phyloP scores from a whole-genome alignment of 2,113 vertebrate genomes.

The Acanthisitta chloris region DNA sequence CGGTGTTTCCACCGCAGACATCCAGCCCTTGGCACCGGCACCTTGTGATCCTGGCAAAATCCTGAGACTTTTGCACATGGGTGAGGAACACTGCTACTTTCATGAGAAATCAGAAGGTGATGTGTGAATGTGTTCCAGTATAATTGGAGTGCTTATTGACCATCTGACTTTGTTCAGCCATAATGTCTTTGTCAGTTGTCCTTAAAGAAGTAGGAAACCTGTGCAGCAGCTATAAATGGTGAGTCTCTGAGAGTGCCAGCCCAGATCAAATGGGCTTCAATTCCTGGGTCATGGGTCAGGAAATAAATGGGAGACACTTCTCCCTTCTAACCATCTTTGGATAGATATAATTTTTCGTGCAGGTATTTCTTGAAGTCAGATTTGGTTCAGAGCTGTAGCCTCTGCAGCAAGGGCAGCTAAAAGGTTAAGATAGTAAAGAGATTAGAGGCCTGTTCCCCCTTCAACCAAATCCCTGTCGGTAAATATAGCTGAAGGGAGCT shows the following conservation, averaged over 20 bases:
- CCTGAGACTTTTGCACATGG: not conserved
- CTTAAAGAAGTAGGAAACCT: not conserved
- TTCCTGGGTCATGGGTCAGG: not conserved
- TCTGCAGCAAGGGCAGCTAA: conserved; percentile 18
- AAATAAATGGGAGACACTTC: not conserved
- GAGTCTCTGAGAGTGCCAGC: not conserved
- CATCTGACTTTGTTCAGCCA: not conserved
- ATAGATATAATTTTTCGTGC: not conserved
- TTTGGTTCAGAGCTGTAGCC: not conserved
- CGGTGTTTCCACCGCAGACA: fast-evolving
- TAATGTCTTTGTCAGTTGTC: not conserved
- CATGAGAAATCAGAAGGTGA: not conserved
- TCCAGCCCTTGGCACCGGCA: not conserved
- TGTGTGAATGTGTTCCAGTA: not conserved
- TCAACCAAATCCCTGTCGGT: not conserved
- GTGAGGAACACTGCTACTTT: not conserved
- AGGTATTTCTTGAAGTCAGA: not conserved
- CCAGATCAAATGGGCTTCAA: not conserved
- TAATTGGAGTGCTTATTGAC: not conserved
- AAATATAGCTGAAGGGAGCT: conserved; percentile 17
- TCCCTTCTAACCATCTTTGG: not conserved
- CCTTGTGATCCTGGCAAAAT: not conserved
- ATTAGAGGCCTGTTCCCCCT: conserved; percentile 26
- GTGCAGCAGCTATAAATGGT: not conserved
- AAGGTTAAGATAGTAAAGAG: conserved; percentile 43